Conservation (phyloP, 1,140 invertebrate genomes). For the Ceratina calcarata region DNA sequence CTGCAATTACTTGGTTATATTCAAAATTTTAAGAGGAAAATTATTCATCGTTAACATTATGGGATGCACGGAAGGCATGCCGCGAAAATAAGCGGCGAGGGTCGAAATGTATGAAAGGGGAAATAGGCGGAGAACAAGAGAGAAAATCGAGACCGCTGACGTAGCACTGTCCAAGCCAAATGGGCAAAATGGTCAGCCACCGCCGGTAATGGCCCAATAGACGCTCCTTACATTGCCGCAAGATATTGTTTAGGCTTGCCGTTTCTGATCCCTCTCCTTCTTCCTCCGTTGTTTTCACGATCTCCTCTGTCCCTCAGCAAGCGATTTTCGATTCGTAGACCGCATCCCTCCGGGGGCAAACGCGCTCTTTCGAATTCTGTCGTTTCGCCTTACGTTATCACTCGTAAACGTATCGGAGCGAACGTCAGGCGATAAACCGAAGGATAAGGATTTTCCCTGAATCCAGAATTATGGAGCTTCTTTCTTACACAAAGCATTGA, state of each 20-base stretch:
- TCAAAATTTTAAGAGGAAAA: background rate
- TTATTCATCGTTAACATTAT: conserved; percentile 23
- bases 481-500: background rate
- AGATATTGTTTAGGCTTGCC: conserved; percentile 80
- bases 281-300: conserved; percentile 6
- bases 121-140: conserved; percentile 57
- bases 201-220: conserved; percentile 80
- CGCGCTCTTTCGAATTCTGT: conserved; percentile 24
- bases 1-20: background rate
- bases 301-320: conserved; percentile 10
- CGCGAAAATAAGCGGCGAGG: conserved; percentile 29
- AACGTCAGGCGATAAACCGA: background rate
- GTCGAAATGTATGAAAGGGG: conserved; percentile 52
- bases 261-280: conserved; percentile 56
- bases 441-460: background rate
- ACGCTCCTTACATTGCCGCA: conserved; percentile 79
- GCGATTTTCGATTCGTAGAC: conserved; percentile 58
- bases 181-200: conserved; percentile 79
- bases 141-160: conserved; percentile 76
- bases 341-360: conserved; percentile 19
- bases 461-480: background rate
- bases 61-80: conserved; percentile 25
- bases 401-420: conserved; percentile 50
- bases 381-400: conserved; percentile 60
- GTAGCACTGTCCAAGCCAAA: conserved; percentile 77